Base-by-base conservation (phyloP, 2,113 vertebrate genomes). In the Esox niger region DNA sequence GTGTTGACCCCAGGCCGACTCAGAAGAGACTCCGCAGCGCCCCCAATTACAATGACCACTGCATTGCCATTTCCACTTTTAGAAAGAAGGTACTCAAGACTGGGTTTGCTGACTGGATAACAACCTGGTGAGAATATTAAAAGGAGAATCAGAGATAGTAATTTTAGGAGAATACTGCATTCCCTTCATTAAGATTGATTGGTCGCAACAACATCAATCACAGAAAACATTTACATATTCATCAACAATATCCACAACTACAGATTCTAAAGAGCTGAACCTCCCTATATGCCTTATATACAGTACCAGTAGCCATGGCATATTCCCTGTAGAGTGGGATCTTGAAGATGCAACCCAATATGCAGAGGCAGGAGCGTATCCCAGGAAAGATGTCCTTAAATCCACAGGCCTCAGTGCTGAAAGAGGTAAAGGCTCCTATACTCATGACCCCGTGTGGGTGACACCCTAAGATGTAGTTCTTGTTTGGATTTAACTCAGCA, bases 361-460 rank as follows among this genome's bases (percentile, higher is more conserved):
- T 4, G 0, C 73, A 86, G n/a, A 84, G 4, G 6, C 32, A 27
- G 21, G 72, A 0, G 1, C 4, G 56, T 11, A 95, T 21, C 20
- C 93, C 91, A 0, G 92, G 93, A 73, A 93, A 94, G 2, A 9
- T 0, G 8, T 82, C 68, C 0, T 71, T 49, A 75, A 94, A 92
- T 25, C 80, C 79, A 0, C 77, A 85, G 56, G 64, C 62, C 0
- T 92, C 90, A 0, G 90, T 91, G 77, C 25, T 17, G 79, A 95
- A 93, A 77, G 88, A 93, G 52, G 75, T 68, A 25, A 90, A 88
- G 1, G 73, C 78, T 1, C 93, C 91, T 0, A 29, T 0, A 26
- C 83, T 56, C 85, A 91, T 88, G 82, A 95, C 91, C 0, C 93
- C 93, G 0, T 94, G 93, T 0, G 91, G 94, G 71, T 95, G 93